Evolutionary conservation across 2,797 vertebrate genomes (phyloP), one percentile per base, ranked within the genome.

Genomic region (Diplodus sargus): DNA sequence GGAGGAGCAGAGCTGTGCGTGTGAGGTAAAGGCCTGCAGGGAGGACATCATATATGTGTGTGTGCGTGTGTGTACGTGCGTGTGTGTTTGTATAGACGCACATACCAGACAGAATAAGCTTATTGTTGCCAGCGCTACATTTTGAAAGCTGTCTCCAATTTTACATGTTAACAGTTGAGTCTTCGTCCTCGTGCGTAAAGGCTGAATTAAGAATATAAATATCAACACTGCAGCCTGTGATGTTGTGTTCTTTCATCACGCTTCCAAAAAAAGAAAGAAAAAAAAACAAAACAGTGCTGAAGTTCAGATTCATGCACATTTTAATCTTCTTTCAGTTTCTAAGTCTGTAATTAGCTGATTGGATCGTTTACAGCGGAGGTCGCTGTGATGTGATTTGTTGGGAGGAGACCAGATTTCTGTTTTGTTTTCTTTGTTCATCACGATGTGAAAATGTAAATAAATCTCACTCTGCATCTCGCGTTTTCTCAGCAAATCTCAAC

Each of bases 1-100:
- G 67, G 73, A 62, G 66, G 68, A 69, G 72, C 81, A 61, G 76
- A 75, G 73, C 83, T 76, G 86, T 85, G 84, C 73, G 62, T 88
- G 64, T 92, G 88, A 94, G 91, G 91, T 92, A 91, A 91, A 89
- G 81, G 76, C 70, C 83, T 67, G 42, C 16, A 43, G 52, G 86
- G 65, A 75, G 58, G 67, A 34, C 74, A 66, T 45, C 70, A 79
- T 8, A 80, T 34, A 43, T 18, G 54, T 17, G 69, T 30, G 23
- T 34, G 30, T 7, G 5, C 9, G 34, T 9, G 34, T 9, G 8
- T 34, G 34, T 34, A 8, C 9, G 34, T 9, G 34, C 7, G 8
- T 9, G 34, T 34, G 34, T 8, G 34, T 34, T 8, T 7, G 7
- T 53, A 42, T 49, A 39, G 43, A 47, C 43, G 13, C 65, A 49